Evolutionary conservation across 2,888 invertebrate genomes (phyloP).

Genomic region (Pammene fasciana): DNA sequence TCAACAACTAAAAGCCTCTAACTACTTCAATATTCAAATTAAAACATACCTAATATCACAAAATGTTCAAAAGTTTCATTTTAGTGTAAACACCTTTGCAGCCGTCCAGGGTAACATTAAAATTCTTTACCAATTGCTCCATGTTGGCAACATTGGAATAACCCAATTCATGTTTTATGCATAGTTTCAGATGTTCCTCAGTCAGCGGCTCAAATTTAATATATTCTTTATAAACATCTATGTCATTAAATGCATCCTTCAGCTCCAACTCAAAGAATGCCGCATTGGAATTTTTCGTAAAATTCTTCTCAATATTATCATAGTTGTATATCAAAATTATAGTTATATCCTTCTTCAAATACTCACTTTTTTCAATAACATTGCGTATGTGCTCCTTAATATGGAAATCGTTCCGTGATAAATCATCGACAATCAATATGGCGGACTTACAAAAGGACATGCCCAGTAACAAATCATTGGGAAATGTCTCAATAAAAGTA

Average conservation of each 20-base stretch:
- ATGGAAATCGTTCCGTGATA: constrained; percentile 57
- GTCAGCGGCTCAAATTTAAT: constrained; percentile 65
- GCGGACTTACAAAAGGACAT: constrained; percentile 65
- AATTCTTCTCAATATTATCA: constrained; percentile 54
- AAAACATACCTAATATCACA: constrained; percentile 41
- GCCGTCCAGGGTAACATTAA: constrained; percentile 71
- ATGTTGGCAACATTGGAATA: constrained; percentile 52
- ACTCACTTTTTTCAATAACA: constrained; percentile 62
- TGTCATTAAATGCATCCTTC: constrained; percentile 52
- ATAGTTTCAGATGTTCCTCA: constrained; percentile 61
- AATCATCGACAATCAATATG: constrained; percentile 69
- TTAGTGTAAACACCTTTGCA: constrained; percentile 77
- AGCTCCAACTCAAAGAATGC: constrained; percentile 58
- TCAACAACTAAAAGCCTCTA: constrained; percentile 32
- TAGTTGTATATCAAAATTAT: constrained; percentile 72
- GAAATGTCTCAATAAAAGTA: constrained; percentile 62
- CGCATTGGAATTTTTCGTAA: constrained; percentile 59
- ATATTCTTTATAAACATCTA: constrained; percentile 57
- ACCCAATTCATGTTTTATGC: constrained; percentile 65
- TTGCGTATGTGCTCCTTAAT: constrained; percentile 55
- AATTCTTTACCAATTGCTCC: constrained; percentile 61
- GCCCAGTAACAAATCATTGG: constrained; percentile 65
- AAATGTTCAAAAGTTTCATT: constrained; percentile 64
- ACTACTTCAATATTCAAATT: constrained; percentile 28
- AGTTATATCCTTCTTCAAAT: constrained; percentile 61